Base-by-base conservation (phyloP, 1,140 invertebrate genomes). In the Pseudoatta argentina region DNA sequence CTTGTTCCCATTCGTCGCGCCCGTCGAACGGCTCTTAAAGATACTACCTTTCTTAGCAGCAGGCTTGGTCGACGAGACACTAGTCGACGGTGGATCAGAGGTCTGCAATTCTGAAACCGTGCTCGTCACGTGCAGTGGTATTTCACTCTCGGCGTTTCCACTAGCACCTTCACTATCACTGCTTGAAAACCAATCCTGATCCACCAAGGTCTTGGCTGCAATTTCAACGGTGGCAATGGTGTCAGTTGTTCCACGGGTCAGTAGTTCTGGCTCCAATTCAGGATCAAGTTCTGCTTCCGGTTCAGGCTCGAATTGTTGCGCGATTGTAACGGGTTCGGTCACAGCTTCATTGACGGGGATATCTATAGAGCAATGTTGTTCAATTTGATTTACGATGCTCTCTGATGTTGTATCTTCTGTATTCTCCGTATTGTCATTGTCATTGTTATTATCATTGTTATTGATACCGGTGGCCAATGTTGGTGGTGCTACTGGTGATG, bases 11-110 rank as follows among this genome's bases (percentile, higher is more conserved):
- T 96, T 97, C 78, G 97, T 97, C 78, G 96, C 96, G 14, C 97
- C 96, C 30, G 97, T 93, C 21, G 97, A 97, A 69, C 98, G 96
- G 92, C 97, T 98, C 93, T 98, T 98, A 92, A 98, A 98, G 93
- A 98, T 98, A 91, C 98, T 98, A 67, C 97, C 97, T 93, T 98
- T 98, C 92, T 98, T 98, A 82, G 91, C 91, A 24, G 88, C 86
- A 5, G 94, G 94, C 88, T 95, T 94, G 24, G 14, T 39, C 86
- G 39, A 79, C 66, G 69, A 64, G n/a, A 66, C 69, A 24, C 63
- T 76, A 8, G 76, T 88, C 12, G 81, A 76, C 18, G 91, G 86
- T 12, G 73, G 14, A 27, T 72, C 72, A 1, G 67, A 51, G 12
- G 83, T 63, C 24, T 92, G 87, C 10, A 83, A 88, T 76, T 91